These are phyloP conservation scores for Periophthalmus modestus DNA, from an alignment of 2,113 vertebrate genomes.

Conservation along the genomic window DNA sequence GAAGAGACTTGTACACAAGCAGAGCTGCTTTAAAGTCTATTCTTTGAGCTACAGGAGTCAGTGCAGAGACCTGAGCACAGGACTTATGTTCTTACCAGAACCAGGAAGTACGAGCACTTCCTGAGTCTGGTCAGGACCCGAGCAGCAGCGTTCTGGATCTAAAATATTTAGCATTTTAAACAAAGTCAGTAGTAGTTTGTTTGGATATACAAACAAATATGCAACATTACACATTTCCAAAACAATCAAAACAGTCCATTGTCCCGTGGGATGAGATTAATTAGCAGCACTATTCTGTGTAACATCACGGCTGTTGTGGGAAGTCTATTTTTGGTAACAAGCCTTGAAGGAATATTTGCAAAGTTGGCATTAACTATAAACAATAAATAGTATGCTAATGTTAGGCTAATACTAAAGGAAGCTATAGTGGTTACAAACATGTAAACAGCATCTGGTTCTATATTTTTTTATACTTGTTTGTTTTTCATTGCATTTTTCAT, in stretches of 20 bases:
- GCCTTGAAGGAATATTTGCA: neutral
- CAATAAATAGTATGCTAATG: neutral
- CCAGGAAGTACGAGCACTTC: too few relatives aligned
- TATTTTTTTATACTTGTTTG: neutral
- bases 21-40: too few relatives aligned
- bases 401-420: neutral
- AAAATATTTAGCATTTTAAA: too few relatives aligned
- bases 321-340: neutral
- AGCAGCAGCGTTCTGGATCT: too few relatives aligned
- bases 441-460: neutral
- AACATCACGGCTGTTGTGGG: conserved; percentile 8
- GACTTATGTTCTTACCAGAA: too few relatives aligned
- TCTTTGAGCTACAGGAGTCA: too few relatives aligned
- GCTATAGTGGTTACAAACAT: neutral
- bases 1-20: too few relatives aligned
- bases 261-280: conserved; percentile 11
- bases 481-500: conserved; percentile 9
- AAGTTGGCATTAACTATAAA: neutral
- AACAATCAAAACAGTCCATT: conserved; percentile 11
- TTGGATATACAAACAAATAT: neutral
- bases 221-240: neutral
- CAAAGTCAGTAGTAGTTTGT: too few relatives aligned
- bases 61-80: too few relatives aligned
- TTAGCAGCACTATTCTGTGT: conserved; percentile 2
- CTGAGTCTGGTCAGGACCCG: too few relatives aligned